Evolutionary conservation across 2,888 invertebrate species (phyloP).

Genomic region (Cataglyphis livida): DNA sequence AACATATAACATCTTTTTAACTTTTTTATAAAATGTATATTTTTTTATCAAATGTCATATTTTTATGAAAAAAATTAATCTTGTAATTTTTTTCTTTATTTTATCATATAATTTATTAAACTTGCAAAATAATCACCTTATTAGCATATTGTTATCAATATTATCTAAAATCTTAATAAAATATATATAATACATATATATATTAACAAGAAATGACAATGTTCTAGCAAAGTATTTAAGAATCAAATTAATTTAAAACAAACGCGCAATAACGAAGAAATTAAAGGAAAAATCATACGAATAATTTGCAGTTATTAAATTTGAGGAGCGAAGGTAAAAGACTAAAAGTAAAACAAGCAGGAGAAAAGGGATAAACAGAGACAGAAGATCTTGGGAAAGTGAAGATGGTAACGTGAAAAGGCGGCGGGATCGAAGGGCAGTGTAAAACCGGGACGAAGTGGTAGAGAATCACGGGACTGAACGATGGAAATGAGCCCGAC

Average conservation of each 20-base stretch:
- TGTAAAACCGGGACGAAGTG: conserved; percentile 12
- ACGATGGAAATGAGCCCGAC: conserved; percentile 72
- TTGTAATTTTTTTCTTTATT: not conserved
- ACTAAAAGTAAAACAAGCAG: not conserved
- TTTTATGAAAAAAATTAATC: not conserved
- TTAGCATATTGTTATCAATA: not conserved
- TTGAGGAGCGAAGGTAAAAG: not conserved
- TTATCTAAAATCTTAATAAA: not conserved
- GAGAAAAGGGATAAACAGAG: not conserved
- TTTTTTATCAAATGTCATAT: not conserved
- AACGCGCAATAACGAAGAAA: not conserved
- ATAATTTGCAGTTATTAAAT: conserved; percentile 16
- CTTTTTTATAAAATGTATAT: not conserved
- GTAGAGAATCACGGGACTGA: conserved; percentile 57
- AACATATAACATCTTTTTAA: not conserved
- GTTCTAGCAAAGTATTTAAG: not conserved
- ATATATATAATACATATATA: not conserved
- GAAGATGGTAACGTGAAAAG: conserved; percentile 65
- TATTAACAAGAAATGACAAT: not conserved
- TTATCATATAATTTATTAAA: not conserved
- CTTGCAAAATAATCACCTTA: not conserved
- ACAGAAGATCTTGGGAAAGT: not conserved
- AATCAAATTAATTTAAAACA: not conserved
- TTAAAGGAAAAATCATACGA: not conserved
- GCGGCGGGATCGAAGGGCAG: not conserved